phyloP scores from a whole-genome alignment of 2,113 vertebrate species.

The Mus spicilegus region DNA sequence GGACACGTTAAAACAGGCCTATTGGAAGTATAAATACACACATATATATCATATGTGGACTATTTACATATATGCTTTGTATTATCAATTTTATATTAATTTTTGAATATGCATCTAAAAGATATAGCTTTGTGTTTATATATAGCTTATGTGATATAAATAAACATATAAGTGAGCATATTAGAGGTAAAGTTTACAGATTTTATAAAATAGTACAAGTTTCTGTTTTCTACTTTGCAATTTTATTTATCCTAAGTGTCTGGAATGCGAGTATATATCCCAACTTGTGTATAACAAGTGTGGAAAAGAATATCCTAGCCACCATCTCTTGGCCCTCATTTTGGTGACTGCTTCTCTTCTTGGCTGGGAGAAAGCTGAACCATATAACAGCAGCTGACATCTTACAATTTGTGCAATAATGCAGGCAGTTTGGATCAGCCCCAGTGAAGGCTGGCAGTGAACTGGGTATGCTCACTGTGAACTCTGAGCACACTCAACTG shows the following conservation, averaged over 20 bases:
- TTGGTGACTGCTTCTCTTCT: neutral
- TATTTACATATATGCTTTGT: neutral
- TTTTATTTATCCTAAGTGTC: neutral
- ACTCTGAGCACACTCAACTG: neutral
- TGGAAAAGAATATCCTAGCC: neutral
- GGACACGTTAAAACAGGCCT: neutral
- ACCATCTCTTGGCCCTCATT: neutral
- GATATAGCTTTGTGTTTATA: neutral
- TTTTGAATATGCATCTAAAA: neutral
- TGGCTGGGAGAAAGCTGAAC: neutral
- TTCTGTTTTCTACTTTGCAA: neutral
- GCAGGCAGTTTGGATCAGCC: neutral
- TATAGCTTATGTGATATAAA: neutral
- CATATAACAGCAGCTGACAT: neutral
- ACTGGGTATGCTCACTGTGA: slow-evolving; percentile 1
- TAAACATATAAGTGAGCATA: neutral
- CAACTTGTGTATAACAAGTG: neutral
- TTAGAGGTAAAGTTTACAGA: neutral
- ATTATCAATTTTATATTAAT: neutral
- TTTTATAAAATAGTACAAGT: slow-evolving; percentile 35
- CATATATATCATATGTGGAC: neutral
- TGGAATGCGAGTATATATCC: neutral
- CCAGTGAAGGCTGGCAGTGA: neutral
- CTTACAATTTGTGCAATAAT: neutral
- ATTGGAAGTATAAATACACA: neutral